phyloP scores from a whole-genome alignment of 1,140 invertebrate species.

The Stenopsyche tienmushanensis region DNA sequence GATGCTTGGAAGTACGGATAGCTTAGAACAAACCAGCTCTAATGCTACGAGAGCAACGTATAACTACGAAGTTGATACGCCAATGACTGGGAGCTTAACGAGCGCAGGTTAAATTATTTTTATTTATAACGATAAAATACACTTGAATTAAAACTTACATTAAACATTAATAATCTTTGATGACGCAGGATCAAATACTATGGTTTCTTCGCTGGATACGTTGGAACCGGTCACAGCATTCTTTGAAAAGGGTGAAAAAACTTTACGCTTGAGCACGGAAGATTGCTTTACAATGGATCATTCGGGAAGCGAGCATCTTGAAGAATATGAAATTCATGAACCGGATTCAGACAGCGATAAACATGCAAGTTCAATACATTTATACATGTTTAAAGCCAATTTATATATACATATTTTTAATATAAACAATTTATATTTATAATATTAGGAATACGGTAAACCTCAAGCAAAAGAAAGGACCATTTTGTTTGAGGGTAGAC shows the following conservation, averaged over 20 bases:
- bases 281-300: slow-evolving; percentile 47
- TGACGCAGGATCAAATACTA: slow-evolving; percentile 65
- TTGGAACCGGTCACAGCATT: slow-evolving; percentile 58
- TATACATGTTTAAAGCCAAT: background rate
- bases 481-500: slow-evolving; percentile 55
- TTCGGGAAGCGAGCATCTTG: slow-evolving; percentile 51
- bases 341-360: slow-evolving; percentile 48
- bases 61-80: slow-evolving; percentile 77
- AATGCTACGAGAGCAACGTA: slow-evolving; percentile 80
- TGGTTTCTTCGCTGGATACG: slow-evolving; percentile 71
- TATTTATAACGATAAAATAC: background rate
- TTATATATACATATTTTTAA: background rate
- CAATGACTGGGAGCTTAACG: slow-evolving; percentile 79
- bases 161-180: background rate
- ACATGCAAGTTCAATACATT: slow-evolving; percentile 17
- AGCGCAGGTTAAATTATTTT: slow-evolving; percentile 57
- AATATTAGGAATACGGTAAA: slow-evolving; percentile 26
- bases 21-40: slow-evolving; percentile 69
- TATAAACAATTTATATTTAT: background rate
- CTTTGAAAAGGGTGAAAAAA: slow-evolving; percentile 41
- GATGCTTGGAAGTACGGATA: slow-evolving; percentile 68
- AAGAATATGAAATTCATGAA: slow-evolving; percentile 53
- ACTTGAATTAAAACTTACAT: background rate
- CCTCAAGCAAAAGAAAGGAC: slow-evolving; percentile 53
- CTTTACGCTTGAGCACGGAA: slow-evolving; percentile 47